Percentiles rank a stretch among this genome's conserved stretches.
Evolutionary conservation across 1,140 invertebrate genomes (phyloP).

Genomic region (Hesperophylax magnus): DNA sequence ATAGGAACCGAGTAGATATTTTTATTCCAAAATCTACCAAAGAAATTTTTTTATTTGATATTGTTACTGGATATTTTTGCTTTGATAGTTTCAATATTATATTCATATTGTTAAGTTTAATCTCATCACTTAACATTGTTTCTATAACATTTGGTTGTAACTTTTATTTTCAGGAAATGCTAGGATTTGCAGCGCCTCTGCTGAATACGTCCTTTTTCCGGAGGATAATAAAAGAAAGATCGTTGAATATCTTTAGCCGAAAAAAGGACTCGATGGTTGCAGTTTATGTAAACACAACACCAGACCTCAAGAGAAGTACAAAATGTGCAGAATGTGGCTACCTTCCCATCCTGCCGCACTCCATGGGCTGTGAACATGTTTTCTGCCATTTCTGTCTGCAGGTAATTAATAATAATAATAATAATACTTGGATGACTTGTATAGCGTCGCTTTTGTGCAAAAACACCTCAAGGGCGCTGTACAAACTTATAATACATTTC

Average conservation of each 20-base stretch:
- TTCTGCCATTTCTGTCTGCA: constrained; percentile 67
- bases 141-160: not conserved
- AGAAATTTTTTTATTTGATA: too few species aligned
- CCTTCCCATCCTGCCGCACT: constrained; percentile 63
- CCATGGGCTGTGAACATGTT: constrained; percentile 66
- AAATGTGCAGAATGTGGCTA: constrained; percentile 65
- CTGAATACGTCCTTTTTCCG: constrained; percentile 46
- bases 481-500: too few species aligned
- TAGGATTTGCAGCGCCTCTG: constrained; percentile 48
- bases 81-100: too few species aligned
- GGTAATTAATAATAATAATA: constrained; percentile 54
- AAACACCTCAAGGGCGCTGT: too few species aligned
- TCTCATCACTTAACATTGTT: too few species aligned
- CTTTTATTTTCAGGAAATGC: constrained; percentile 50
- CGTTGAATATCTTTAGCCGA: constrained; percentile 42
- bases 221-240: constrained; percentile 49
- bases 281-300: constrained; percentile 47
- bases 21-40: too few species aligned
- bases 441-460: too few species aligned
- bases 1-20: too few species aligned
- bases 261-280: constrained; percentile 22
- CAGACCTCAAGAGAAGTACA: constrained; percentile 59
- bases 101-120: too few species aligned
- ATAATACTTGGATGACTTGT: too few species aligned
- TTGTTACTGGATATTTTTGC: too few species aligned